Evolutionary conservation across 2,888 invertebrate species (phyloP).

Genomic region (Philereme transversata): DNA sequence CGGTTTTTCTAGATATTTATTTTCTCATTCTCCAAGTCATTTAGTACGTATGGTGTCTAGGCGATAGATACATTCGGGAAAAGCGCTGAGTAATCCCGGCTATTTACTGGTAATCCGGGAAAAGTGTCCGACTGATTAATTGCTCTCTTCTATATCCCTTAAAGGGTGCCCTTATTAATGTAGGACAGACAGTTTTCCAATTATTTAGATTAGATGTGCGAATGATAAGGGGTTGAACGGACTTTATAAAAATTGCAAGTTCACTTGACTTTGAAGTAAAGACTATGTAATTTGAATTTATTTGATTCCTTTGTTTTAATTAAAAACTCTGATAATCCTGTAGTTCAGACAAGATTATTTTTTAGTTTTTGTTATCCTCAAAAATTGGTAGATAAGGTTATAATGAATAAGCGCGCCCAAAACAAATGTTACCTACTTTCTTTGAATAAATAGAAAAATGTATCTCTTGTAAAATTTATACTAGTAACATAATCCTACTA

Average conservation of each 20-base stretch:
- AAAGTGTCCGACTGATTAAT: constrained; percentile 65
- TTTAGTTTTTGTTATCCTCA: too few relatives aligned
- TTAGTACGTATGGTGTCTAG: constrained; percentile 47
- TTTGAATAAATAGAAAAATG: too few relatives aligned
- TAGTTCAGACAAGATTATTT: too few relatives aligned
- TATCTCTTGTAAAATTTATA: too few relatives aligned
- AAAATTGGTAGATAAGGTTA: too few relatives aligned
- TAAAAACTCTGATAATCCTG: too few relatives aligned
- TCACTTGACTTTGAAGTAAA: background rate
- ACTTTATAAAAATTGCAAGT: background rate
- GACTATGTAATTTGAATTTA: too few relatives aligned
- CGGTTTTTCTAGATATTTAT: constrained; percentile 15
- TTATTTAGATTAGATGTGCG: constrained; percentile 23
- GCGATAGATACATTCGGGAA: constrained; percentile 43
- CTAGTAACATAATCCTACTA: too few relatives aligned
- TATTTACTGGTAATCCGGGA: constrained; percentile 63
- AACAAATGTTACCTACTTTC: too few relatives aligned
- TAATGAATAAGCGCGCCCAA: too few relatives aligned
- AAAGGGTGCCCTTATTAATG: constrained; percentile 38
- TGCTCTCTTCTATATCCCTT: constrained; percentile 41
- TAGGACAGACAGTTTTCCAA: constrained; percentile 26
- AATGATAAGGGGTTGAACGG: constrained; percentile 11
- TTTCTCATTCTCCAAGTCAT: constrained; percentile 36
- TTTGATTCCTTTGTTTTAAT: too few relatives aligned
- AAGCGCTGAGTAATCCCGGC: constrained; percentile 58